Percentiles rank a stretch among this genome's conserved stretches.
Evolutionary conservation across 2,797 vertebrate species (phyloP).

Genomic region (Epinephelus malabaricus): DNA sequence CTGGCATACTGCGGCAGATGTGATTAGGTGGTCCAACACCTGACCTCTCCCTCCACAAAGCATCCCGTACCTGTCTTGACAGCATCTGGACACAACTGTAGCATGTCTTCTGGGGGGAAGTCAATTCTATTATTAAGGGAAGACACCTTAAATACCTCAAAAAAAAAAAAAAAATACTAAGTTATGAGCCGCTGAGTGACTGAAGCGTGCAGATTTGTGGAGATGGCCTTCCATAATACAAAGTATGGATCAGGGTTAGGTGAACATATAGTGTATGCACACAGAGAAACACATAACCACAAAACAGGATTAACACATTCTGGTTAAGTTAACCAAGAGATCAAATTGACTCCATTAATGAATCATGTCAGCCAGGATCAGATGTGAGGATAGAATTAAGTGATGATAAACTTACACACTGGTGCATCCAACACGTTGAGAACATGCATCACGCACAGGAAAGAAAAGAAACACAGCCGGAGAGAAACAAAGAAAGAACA

Average conservation of each 20-base stretch:
- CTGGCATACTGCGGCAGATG: too few relatives aligned
- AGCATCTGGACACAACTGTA: too few relatives aligned
- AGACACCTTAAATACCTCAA: background rate
- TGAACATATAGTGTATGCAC: background rate
- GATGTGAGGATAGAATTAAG: conserved; percentile 24
- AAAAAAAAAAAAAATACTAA: background rate
- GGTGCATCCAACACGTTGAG: conserved; percentile 83
- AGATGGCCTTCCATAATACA: background rate
- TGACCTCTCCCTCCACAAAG: too few relatives aligned
- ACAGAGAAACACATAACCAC: conserved; percentile 35
- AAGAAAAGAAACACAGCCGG: conserved; percentile 58
- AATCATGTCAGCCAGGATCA: conserved; percentile 11
- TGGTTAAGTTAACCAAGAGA: background rate
- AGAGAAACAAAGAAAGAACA: conserved; percentile 49
- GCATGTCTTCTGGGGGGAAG: too few relatives aligned
- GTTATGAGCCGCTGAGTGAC: conserved; percentile 16
- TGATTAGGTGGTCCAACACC: too few relatives aligned
- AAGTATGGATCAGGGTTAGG: background rate
- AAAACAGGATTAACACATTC: conserved; percentile 36
- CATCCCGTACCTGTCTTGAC: too few relatives aligned
- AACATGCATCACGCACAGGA: conserved; percentile 82
- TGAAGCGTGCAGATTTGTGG: background rate
- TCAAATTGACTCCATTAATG: conserved; percentile 13
- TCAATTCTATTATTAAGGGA: too few relatives aligned
- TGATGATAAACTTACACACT: conserved; percentile 91